Conservation (phyloP, 2,888 invertebrate species). For the Himalopsyche anomala region DNA sequence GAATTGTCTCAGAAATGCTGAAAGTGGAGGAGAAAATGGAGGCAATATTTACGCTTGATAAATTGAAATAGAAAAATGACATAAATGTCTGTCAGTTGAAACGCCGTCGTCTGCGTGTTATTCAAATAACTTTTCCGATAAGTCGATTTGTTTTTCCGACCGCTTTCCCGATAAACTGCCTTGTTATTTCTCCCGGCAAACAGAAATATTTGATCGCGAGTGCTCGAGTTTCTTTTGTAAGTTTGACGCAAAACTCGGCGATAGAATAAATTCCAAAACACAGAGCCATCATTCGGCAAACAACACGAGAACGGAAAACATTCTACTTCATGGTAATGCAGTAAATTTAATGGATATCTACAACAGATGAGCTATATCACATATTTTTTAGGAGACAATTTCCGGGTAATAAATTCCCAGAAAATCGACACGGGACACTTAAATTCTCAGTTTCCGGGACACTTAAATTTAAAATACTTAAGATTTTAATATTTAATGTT, state of each 20-base stretch:
- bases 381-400: no score
- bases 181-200: conserved; percentile 31
- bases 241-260: background rate
- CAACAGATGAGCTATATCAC: no score
- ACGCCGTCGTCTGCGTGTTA: conserved; percentile 1
- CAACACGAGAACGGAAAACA: background rate
- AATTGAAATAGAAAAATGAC: conserved; percentile 7
- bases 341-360: no score
- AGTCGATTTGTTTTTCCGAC: conserved; percentile 32
- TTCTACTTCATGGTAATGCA: background rate
- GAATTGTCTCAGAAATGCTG: background rate
- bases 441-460: no score
- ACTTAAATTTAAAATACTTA: no score
- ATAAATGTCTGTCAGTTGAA: conserved; percentile 5
- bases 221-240: conserved; percentile 18
- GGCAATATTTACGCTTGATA: background rate
- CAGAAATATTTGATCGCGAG: conserved; percentile 32
- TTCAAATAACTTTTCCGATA: conserved; percentile 32
- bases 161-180: conserved; percentile 18
- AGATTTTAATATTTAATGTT: no score
- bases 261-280: background rate
- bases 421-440: no score
- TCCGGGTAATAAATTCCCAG: no score
- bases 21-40: background rate
- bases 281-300: background rate